Evolutionary conservation across 2,113 vertebrate genomes (phyloP).

Genomic region (Oceanodroma tethys): DNA sequence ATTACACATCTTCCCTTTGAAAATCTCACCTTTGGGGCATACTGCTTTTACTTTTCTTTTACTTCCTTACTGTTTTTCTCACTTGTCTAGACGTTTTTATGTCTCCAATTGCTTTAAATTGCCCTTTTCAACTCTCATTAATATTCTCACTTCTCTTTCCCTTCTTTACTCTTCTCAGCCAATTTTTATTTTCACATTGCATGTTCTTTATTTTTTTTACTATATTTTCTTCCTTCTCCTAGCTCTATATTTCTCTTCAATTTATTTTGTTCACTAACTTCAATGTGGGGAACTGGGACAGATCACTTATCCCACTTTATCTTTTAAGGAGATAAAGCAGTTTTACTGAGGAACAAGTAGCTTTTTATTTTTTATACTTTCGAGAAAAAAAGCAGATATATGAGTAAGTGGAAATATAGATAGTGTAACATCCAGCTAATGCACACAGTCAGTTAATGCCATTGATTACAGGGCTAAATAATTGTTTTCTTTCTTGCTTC

Average conservation of each 20-base stretch:
- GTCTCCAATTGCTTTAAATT: background rate
- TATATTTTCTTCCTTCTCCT: background rate
- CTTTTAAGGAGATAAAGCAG: background rate
- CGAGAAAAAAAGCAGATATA: background rate
- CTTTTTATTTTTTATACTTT: background rate
- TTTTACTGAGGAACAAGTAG: background rate
- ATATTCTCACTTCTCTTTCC: background rate
- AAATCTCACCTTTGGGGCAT: constrained; percentile 18
- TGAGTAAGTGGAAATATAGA: background rate
- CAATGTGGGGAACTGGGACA: background rate
- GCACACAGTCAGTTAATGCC: background rate
- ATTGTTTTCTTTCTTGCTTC: background rate
- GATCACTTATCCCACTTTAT: background rate
- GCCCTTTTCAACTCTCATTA: background rate
- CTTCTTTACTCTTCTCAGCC: background rate
- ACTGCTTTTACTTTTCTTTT: background rate
- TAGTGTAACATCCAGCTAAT: background rate
- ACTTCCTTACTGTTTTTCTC: background rate
- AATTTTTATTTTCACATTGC: background rate
- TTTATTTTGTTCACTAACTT: background rate
- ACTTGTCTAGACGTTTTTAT: background rate
- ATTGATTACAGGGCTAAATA: background rate
- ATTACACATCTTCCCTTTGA: background rate
- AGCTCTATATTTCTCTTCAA: background rate
- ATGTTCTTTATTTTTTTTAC: background rate